These are phyloP conservation scores for Spisula subtruncata DNA, from an alignment of 2,888 invertebrate species.

Conservation along the genomic window DNA sequence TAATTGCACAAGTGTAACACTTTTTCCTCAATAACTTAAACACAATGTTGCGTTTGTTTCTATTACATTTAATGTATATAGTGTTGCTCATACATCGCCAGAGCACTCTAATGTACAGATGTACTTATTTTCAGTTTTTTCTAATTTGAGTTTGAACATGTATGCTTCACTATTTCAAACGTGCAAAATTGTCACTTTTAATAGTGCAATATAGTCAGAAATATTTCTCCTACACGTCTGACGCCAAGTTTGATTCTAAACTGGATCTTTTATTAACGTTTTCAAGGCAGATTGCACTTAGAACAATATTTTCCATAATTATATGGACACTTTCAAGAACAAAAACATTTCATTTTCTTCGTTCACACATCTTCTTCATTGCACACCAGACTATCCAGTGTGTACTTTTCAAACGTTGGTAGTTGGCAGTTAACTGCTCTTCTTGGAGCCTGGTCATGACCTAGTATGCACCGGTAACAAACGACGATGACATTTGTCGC, in stretches of 20 bases:
- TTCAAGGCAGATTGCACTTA: not conserved
- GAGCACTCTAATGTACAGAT: not conserved
- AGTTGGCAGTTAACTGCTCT: not conserved
- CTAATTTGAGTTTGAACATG: not conserved
- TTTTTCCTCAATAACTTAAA: not conserved
- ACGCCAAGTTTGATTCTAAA: not conserved
- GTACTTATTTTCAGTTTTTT: not conserved
- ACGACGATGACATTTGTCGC: not conserved
- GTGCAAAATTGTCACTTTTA: slow-evolving; percentile 2
- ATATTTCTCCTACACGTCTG: not conserved
- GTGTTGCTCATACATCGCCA: not conserved
- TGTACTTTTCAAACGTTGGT: not conserved
- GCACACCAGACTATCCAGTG: not conserved
- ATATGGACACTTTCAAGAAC: not conserved
- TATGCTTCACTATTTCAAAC: not conserved
- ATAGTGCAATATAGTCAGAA: not conserved
- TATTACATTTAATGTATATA: too few species aligned
- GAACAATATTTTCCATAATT: not conserved
- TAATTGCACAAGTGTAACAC: slow-evolving; percentile 2
- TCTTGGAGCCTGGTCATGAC: not conserved
- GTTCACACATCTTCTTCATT: not conserved
- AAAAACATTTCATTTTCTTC: not conserved
- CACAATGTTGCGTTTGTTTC: not conserved
- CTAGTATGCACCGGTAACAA: not conserved
- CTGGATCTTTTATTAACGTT: not conserved